A percentile compares a stretch with the other conserved stretches of the same genome.
Conservation (phyloP, 2,797 vertebrate species). For the Tangara arthus region DNA sequence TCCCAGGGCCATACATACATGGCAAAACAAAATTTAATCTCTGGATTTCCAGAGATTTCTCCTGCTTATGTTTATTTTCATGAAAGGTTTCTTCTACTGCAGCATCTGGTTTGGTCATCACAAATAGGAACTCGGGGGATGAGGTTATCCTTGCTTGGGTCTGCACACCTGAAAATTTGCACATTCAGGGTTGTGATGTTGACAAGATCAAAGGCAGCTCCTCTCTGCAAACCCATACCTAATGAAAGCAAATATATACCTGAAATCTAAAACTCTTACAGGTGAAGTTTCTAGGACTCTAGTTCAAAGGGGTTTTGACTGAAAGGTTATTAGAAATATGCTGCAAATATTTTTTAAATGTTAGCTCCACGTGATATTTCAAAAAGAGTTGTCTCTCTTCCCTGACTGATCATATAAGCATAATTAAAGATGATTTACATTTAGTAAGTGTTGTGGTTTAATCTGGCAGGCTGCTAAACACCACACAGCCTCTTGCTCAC, state of each 20-base stretch:
- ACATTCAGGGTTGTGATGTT: not conserved
- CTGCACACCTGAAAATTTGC: not conserved
- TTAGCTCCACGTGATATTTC: not conserved
- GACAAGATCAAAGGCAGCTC: not conserved
- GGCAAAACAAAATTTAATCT: not conserved
- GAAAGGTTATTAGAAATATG: not conserved
- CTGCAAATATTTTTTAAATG: not conserved
- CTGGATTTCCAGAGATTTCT: not conserved
- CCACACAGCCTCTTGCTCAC: not conserved
- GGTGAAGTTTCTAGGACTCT: not conserved
- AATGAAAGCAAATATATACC: not conserved
- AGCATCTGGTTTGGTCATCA: not conserved
- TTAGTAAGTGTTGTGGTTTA: not conserved
- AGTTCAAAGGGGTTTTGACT: not conserved
- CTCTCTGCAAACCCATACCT: not conserved
- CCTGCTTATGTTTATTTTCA: not conserved
- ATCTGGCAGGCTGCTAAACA: not conserved
- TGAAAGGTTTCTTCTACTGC: not conserved
- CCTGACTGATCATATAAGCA: not conserved
- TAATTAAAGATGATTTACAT: not conserved
- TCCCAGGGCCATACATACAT: accelerated
- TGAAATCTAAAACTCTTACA: not conserved
- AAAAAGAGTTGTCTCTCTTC: not conserved
- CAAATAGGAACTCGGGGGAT: not conserved
- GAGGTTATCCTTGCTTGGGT: not conserved